Evolutionary conservation across 2,888 invertebrate genomes (phyloP), one percentile per base, ranked within the genome.

Genomic region (Sepioteuthis lessoniana): DNA sequence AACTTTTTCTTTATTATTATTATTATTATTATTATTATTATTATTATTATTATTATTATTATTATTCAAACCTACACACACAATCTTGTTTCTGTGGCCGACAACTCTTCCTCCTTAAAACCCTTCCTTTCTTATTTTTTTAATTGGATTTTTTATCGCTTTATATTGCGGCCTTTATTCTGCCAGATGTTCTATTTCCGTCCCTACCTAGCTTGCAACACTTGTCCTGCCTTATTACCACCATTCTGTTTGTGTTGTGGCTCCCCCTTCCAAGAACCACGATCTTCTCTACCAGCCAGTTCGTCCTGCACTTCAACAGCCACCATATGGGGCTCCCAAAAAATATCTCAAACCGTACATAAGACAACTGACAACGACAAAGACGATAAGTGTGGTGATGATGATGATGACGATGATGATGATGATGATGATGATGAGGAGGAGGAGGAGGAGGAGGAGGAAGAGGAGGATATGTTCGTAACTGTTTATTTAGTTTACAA

Each of bases 81-180:
- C n/a, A 76, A 76, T 76, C n/a, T 55, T 35, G 76, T 76, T 76
- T 76, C n/a, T 76, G 76, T 76, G n/a, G 76, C n/a, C n/a, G 76
- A 76, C n/a, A 76, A 76, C n/a, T 76, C n/a, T 76, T 76, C n/a
- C 10, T n/a, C 13, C 5, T n/a, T n/a, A 31, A n/a, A 19, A 1
- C 19, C n/a, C n/a, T 76, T 76, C 13, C 35, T 35, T 16, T n/a
- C n/a, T 35, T 42, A 42, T 42, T 76, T n/a, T 60, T 76, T 76
- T 19, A 76, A n/a, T 76, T 76, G 35, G 76, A 16, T 16, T 76
- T 28, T 60, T 76, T 35, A n/a, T 16, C 7, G n/a, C n/a, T 13
- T 16, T 13, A 76, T n/a, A 76, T 35, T 76, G 76, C 76, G 76
- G 76, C 76, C 76, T 76, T 76, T 76, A n/a, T 76, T 76, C 76